phyloP scores from a whole-genome alignment of 2,797 vertebrate genomes.

The Gambusia yucatana region DNA sequence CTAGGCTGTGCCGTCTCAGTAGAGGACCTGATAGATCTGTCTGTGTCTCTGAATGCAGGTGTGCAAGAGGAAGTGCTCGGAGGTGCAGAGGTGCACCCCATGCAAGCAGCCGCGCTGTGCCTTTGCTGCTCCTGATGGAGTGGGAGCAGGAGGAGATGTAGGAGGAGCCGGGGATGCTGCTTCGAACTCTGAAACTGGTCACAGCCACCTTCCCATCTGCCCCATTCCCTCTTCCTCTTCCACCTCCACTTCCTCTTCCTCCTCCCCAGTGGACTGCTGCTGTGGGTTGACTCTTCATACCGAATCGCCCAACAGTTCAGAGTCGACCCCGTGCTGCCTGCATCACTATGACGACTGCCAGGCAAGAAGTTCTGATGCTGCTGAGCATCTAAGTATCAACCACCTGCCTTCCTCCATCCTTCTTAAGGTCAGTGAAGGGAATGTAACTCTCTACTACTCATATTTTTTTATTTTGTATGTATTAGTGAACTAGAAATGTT shows the following conservation, averaged over 20 bases:
- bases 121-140: slow-evolving; percentile 74
- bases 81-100: slow-evolving; percentile 85
- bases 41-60: slow-evolving; percentile 65
- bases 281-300: slow-evolving; percentile 67
- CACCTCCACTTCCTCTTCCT: slow-evolving; percentile 65
- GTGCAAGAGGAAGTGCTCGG: slow-evolving; percentile 85
- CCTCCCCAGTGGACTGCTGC: slow-evolving; percentile 74
- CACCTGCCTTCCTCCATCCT: slow-evolving; percentile 96
- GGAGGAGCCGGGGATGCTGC: slow-evolving; percentile 63
- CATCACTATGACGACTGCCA: slow-evolving; percentile 79
- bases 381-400: slow-evolving; percentile 88
- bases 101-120: slow-evolving; percentile 92
- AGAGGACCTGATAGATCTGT: background rate
- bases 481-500: background rate
- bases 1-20: background rate
- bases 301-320: slow-evolving; percentile 72
- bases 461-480: background rate
- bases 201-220: slow-evolving; percentile 79
- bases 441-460: background rate
- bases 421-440: slow-evolving; percentile 87
- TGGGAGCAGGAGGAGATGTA: slow-evolving; percentile 60
- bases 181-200: slow-evolving; percentile 71
- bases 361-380: slow-evolving; percentile 77
- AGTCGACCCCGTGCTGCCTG: slow-evolving; percentile 77
- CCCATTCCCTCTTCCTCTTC: slow-evolving; percentile 81